Conservation (phyloP, 1,140 invertebrate species). For the Heliconius melpomene region DNA sequence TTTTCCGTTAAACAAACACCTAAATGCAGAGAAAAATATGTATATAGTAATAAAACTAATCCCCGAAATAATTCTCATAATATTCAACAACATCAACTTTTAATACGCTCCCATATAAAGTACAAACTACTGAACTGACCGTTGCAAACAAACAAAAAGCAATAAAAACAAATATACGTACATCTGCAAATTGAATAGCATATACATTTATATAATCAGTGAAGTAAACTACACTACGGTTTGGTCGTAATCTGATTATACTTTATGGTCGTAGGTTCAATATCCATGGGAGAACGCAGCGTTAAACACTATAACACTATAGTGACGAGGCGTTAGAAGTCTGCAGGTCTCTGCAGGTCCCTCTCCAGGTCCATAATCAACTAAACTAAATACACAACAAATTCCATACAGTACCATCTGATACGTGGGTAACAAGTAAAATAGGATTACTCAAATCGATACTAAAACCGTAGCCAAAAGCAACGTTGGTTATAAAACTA, state of each 20-base stretch:
- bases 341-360: no score
- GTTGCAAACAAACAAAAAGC: conserved; percentile 1
- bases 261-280: not conserved
- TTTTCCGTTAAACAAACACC: no score
- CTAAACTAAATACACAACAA: not conserved
- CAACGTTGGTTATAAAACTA: conserved; percentile 47
- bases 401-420: not conserved
- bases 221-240: not conserved
- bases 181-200: conserved; percentile 1
- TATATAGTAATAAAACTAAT: not conserved
- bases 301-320: not conserved
- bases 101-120: conserved; percentile 1
- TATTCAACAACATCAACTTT: not conserved
- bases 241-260: not conserved
- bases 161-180: not conserved
- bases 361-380: no score
- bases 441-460: conserved; percentile 36
- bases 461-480: conserved; percentile 43
- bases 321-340: no score
- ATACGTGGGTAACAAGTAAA: not conserved
- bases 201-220: not conserved
- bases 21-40: not conserved
- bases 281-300: not conserved
- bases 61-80: not conserved
- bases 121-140: conserved; percentile 3